phyloP scores from a whole-genome alignment of 2,888 invertebrate species.

The Antheraea yamamai region DNA sequence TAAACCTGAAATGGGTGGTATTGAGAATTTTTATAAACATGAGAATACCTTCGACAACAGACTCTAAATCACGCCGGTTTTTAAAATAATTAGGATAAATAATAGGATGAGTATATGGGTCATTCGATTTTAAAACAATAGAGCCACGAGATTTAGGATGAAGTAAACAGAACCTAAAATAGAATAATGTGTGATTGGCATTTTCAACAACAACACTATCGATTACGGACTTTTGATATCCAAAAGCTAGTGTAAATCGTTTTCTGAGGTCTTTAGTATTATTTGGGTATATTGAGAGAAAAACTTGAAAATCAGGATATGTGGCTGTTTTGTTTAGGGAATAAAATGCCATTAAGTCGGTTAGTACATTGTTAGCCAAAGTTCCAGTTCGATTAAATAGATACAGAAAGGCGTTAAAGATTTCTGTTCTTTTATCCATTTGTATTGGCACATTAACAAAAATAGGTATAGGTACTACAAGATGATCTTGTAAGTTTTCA shows the following conservation, averaged over 20 bases:
- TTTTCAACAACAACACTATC: constrained; percentile 46
- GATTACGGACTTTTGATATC: constrained; percentile 44
- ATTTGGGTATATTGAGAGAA: constrained; percentile 44
- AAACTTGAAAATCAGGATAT: constrained; percentile 56
- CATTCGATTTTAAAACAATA: constrained; percentile 76
- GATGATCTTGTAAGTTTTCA: constrained; percentile 80
- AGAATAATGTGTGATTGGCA: constrained; percentile 49
- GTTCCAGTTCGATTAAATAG: constrained; percentile 74
- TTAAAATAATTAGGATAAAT: constrained; percentile 85
- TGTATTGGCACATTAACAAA: constrained; percentile 48
- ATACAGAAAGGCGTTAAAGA: constrained; percentile 70
- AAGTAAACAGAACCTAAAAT: constrained; percentile 58
- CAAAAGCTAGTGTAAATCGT: constrained; percentile 39
- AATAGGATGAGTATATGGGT: constrained; percentile 82
- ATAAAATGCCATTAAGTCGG: constrained; percentile 74
- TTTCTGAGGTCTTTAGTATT: constrained; percentile 41
- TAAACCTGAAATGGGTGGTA: constrained; percentile 49
- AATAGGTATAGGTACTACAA: constrained; percentile 59
- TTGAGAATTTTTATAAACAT: constrained; percentile 49
- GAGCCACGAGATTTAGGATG: constrained; percentile 79
- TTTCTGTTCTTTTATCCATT: constrained; percentile 36
- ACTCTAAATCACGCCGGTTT: constrained; percentile 75
- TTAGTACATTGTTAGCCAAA: constrained; percentile 68
- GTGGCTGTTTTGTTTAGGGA: constrained; percentile 45
- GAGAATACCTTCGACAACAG: constrained; percentile 47